These are phyloP conservation scores for Drosophila teissieri DNA, from an alignment of 1,140 invertebrate species.

Conservation along the genomic window DNA sequence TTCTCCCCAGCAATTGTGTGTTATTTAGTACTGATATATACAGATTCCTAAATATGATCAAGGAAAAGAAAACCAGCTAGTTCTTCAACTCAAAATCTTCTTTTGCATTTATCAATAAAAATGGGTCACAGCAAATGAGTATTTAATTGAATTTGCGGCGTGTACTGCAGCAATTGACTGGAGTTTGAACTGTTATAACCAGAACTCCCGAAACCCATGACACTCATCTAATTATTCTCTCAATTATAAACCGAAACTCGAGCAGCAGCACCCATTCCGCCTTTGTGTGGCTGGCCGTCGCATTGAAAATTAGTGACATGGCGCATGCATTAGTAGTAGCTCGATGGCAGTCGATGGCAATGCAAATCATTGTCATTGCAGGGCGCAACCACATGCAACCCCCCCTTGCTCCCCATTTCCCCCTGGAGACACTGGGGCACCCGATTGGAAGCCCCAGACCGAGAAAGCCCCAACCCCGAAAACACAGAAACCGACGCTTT, in stretches of 20 bases:
- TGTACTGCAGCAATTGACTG: not conserved
- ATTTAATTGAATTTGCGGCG: too few species aligned
- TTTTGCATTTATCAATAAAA: too few species aligned
- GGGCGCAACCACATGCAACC: constrained; percentile 53
- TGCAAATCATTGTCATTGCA: constrained; percentile 76
- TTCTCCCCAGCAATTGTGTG: constrained; percentile 2
- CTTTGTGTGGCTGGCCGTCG: constrained; percentile 33
- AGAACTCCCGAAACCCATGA: constrained; percentile 25
- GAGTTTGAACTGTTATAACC: not conserved
- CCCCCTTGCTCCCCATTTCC: constrained; percentile 40
- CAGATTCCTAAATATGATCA: too few species aligned
- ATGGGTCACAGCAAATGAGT: too few species aligned
- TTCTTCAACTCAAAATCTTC: too few species aligned
- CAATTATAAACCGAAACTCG: constrained; percentile 61
- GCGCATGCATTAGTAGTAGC: constrained; percentile 36
- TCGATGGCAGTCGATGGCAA: constrained; percentile 60
- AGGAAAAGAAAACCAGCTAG: not conserved
- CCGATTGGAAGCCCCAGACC: constrained; percentile 6
- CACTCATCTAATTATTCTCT: constrained; percentile 76
- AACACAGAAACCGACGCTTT: constrained; percentile 10
- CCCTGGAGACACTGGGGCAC: constrained; percentile 4
- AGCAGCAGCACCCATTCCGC: not conserved
- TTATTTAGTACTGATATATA: constrained; percentile 3
- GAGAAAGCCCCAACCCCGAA: constrained; percentile 14
- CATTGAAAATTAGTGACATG: constrained; percentile 50